Percentiles rank a stretch among this genome's conserved stretches.
These are phyloP conservation scores for Illadopsis cleaveri DNA, from an alignment of 2,113 vertebrate species.

Conservation along the genomic window DNA sequence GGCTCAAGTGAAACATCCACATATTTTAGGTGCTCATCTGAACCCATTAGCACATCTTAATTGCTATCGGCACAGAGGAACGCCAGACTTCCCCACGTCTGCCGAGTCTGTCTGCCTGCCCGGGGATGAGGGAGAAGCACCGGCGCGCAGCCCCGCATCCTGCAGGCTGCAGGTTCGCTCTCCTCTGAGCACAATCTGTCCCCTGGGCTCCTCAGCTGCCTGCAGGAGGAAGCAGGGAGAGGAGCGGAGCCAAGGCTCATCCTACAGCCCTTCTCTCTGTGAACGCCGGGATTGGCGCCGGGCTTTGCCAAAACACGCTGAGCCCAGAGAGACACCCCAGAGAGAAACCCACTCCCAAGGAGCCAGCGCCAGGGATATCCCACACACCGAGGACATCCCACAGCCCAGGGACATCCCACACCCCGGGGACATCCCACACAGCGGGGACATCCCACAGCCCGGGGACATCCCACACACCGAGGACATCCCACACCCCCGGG, in stretches of 20 bases:
- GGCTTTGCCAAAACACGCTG: not conserved
- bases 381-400: no score
- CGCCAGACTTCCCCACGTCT: slow-evolving; percentile 37
- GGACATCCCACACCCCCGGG: no score
- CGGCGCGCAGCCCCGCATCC: not conserved
- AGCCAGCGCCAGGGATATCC: not conserved
- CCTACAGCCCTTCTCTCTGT: not conserved
- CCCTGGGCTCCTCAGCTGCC: slow-evolving; percentile 13
- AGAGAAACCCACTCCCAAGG: fast-evolving
- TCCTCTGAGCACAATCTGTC: not conserved
- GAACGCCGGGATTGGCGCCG: fast-evolving
- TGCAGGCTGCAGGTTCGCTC: not conserved
- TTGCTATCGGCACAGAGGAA: slow-evolving; percentile 19
- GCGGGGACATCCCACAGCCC: no score
- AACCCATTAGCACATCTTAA: slow-evolving; percentile 49
- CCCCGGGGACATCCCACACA: no score
- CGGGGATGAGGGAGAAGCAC: not conserved
- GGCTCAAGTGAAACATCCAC: slow-evolving; percentile 28
- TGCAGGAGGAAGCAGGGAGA: not conserved
- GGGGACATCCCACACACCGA: no score
- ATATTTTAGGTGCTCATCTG: slow-evolving; percentile 20
- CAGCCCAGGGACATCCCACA: no score
- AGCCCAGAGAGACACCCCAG: not conserved
- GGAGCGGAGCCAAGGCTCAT: not conserved
- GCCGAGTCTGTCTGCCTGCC: slow-evolving; percentile 18